phyloP scores from a whole-genome alignment of 2,888 invertebrate species.

The Leptinotarsa juncta region DNA sequence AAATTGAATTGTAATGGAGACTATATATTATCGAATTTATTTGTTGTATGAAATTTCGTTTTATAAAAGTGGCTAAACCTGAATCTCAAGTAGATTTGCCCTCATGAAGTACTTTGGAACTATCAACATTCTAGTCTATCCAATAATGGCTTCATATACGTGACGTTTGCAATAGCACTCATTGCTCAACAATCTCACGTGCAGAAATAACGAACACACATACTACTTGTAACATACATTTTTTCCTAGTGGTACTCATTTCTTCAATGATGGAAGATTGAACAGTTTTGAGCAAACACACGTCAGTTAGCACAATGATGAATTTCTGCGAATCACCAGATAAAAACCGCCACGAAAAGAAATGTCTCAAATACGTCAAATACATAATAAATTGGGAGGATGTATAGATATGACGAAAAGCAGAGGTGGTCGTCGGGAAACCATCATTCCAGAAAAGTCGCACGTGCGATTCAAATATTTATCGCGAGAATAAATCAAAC shows the following conservation, averaged over 20 bases:
- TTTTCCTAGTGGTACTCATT: neutral
- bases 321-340: conserved; percentile 17
- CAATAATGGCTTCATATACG: neutral
- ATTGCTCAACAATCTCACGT: neutral
- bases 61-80: no score
- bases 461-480: conserved; percentile 54
- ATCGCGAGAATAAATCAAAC: conserved; percentile 54
- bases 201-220: neutral
- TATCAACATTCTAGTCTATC: neutral
- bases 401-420: conserved; percentile 4
- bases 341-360: conserved; percentile 27
- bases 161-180: neutral
- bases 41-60: no score
- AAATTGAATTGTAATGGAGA: no score
- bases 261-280: neutral
- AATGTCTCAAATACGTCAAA: conserved; percentile 34
- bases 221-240: neutral
- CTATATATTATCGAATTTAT: no score
- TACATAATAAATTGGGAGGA: conserved; percentile 23
- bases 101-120: no score
- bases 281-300: conserved; percentile 11
- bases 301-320: conserved; percentile 4
- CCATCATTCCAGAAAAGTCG: conserved; percentile 49
- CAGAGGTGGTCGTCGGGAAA: conserved; percentile 41
- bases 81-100: no score